Conservation (phyloP, 1,140 invertebrate species). For the Drosophila gunungcola region DNA sequence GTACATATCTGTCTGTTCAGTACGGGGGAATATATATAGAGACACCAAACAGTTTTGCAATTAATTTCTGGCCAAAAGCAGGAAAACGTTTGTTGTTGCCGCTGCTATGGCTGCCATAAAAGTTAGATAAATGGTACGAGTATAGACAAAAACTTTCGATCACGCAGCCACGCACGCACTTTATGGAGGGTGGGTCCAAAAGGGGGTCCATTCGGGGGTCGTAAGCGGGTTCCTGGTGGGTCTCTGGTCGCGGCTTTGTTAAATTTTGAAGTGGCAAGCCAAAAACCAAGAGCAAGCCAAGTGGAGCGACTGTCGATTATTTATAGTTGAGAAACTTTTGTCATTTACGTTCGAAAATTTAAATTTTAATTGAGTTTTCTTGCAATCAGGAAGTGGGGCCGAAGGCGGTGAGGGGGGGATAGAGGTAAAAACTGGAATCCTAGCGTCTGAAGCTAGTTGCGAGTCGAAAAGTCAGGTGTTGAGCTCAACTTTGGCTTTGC, state of each 20-base stretch:
- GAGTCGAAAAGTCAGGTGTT: conserved; percentile 75
- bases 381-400: conserved; percentile 46
- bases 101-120: conserved; percentile 68
- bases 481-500: conserved; percentile 52
- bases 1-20: conserved; percentile 23
- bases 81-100: conserved; percentile 49
- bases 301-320: conserved; percentile 76
- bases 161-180: conserved; percentile 75
- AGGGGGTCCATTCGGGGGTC: background rate
- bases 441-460: conserved; percentile 21
- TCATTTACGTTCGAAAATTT: conserved; percentile 83
- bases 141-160: conserved; percentile 81
- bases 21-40: conserved; percentile 18
- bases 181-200: conserved; percentile 16
- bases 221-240: background rate
- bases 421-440: background rate
- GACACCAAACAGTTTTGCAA: conserved; percentile 76
- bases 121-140: conserved; percentile 80
- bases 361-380: conserved; percentile 83
- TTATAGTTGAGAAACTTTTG: conserved; percentile 83
- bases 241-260: conserved; percentile 56
- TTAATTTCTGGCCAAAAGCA: conserved; percentile 77
- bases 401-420: background rate
- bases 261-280: conserved; percentile 73
- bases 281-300: conserved; percentile 65